Conservation (phyloP, 2,888 invertebrate genomes). For the Drosophila neotestacea region DNA sequence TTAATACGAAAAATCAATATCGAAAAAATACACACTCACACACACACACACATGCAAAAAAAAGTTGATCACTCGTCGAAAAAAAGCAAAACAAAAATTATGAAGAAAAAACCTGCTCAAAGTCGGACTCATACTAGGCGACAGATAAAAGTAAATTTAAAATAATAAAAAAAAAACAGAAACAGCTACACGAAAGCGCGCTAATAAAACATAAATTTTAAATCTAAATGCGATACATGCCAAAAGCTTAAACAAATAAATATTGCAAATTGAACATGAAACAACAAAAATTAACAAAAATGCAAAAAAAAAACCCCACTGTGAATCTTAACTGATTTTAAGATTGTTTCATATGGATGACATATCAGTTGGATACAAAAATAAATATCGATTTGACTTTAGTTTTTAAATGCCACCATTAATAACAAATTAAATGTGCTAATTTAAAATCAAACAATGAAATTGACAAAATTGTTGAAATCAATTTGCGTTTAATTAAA, state of each 20-base stretch:
- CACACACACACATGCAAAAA: conserved; percentile 20
- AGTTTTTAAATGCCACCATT: conserved; percentile 34
- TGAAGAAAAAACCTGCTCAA: conserved; percentile 62
- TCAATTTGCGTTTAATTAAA: conserved; percentile 17
- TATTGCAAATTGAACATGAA: conserved; percentile 27
- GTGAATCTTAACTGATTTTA: conserved; percentile 9
- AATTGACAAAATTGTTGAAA: conserved; percentile 20
- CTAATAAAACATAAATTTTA: conserved; percentile 57
- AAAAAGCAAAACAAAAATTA: conserved; percentile 13
- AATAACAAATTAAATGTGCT: conserved; percentile 57
- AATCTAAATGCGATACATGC: conserved; percentile 20
- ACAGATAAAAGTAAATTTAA: conserved; percentile 47
- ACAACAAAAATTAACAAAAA: not conserved
- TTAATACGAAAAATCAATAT: conserved; percentile 82
- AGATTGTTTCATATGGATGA: conserved; percentile 8
- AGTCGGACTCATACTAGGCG: conserved; percentile 57
- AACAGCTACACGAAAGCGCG: conserved; percentile 57
- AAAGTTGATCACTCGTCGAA: conserved; percentile 45
- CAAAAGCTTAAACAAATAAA: conserved; percentile 42
- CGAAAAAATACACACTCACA: conserved; percentile 51
- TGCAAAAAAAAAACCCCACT: conserved; percentile 22
- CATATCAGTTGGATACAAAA: conserved; percentile 5
- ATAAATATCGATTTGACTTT: conserved; percentile 12
- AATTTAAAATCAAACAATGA: conserved; percentile 39
- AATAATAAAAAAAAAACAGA: conserved; percentile 3